These are phyloP conservation scores for Diuraphis noxia DNA, from an alignment of 1,140 invertebrate genomes.

Conservation along the genomic window DNA sequence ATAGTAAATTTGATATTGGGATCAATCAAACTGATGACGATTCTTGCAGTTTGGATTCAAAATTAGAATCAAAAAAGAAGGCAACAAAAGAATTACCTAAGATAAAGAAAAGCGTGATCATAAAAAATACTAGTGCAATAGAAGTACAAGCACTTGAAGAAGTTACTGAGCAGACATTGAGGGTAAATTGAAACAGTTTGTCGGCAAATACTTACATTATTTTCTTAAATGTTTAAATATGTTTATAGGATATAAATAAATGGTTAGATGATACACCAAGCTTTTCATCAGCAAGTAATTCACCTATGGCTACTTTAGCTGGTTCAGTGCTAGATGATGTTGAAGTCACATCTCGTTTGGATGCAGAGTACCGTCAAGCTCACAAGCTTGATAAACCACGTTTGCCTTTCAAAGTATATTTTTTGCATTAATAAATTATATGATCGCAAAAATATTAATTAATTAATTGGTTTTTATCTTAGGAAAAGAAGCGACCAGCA, in stretches of 20 bases:
- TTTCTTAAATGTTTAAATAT: slow-evolving; percentile 18
- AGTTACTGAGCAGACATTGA: slow-evolving; percentile 79
- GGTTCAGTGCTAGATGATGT: slow-evolving; percentile 56
- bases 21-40: slow-evolving; percentile 52
- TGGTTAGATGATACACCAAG: slow-evolving; percentile 83
- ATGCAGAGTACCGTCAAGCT: slow-evolving; percentile 60
- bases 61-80: slow-evolving; percentile 59
- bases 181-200: slow-evolving; percentile 61
- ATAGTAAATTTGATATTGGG: slow-evolving; percentile 44
- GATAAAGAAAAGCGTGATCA: slow-evolving; percentile 58
- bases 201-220: background rate
- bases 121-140: slow-evolving; percentile 60
- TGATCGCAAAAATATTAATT: background rate
- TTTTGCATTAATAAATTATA: background rate
- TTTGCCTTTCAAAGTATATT: slow-evolving; percentile 51
- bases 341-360: slow-evolving; percentile 59
- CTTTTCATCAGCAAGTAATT: slow-evolving; percentile 74
- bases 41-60: slow-evolving; percentile 55
- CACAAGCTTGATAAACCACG: slow-evolving; percentile 55
- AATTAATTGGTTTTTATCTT: slow-evolving; percentile 39
- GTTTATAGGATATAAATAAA: slow-evolving; percentile 76
- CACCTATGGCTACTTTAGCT: slow-evolving; percentile 61
- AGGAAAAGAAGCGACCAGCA: slow-evolving; percentile 56
- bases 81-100: slow-evolving; percentile 60
- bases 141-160: slow-evolving; percentile 76